phyloP scores from a whole-genome alignment of 1,140 invertebrate species.

The Sitobion miscanthi region DNA sequence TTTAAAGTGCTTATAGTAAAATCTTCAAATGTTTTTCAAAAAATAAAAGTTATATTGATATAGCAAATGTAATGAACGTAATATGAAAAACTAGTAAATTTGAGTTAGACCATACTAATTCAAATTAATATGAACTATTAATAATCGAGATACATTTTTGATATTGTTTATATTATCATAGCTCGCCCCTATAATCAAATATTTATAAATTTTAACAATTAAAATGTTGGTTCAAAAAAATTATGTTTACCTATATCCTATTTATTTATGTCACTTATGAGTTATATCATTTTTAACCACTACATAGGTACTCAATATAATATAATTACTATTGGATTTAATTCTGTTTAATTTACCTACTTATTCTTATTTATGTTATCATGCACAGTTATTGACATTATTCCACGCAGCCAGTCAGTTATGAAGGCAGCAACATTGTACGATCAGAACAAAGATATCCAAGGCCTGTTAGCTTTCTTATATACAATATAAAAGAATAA shows the following conservation, averaged over 20 bases:
- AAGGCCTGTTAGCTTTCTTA: constrained; percentile 36
- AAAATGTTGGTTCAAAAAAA: not conserved
- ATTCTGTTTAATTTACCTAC: not conserved
- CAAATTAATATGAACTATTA: not conserved
- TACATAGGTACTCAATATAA: not conserved
- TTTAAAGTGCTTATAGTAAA: not conserved
- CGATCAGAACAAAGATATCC: constrained; percentile 32
- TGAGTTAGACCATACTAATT: not conserved
- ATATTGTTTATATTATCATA: not conserved
- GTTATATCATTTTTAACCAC: not conserved
- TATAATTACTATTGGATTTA: not conserved
- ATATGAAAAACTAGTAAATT: not conserved
- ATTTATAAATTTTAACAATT: not conserved
- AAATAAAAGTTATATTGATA: no score
- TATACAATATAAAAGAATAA: not conserved
- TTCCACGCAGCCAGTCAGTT: not conserved
- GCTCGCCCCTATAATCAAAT: not conserved
- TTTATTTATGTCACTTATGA: not conserved
- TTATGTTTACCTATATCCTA: not conserved
- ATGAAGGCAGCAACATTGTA: not conserved
- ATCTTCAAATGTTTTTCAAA: not conserved
- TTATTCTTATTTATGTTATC: constrained; percentile 19
- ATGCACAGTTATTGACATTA: constrained; percentile 23
- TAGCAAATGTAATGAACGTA: not conserved
- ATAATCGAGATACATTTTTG: not conserved